These are phyloP conservation scores for Paramormyrops hopkinsi DNA, from an alignment of 2,797 vertebrate species.

Conservation along the genomic window DNA sequence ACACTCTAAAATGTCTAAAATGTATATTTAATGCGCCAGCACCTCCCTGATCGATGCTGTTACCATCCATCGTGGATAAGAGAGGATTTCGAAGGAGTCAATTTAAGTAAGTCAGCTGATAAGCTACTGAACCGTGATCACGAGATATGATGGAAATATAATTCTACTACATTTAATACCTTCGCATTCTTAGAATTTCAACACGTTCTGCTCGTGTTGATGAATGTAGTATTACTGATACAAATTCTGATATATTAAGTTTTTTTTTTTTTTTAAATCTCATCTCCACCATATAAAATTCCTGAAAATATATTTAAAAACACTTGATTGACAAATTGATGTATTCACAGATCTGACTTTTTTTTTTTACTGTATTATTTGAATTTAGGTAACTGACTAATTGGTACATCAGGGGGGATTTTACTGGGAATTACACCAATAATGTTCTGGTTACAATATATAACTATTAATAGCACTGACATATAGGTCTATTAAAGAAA, in stretches of 20 bases:
- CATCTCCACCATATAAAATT: not conserved
- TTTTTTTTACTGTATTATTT: not conserved
- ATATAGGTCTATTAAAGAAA: not conserved
- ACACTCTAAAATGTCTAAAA: not conserved
- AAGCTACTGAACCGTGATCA: not conserved
- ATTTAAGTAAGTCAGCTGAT: not conserved
- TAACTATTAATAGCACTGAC: not conserved
- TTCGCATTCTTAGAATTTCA: not conserved
- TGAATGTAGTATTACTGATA: not conserved
- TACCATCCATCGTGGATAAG: conserved; percentile 18
- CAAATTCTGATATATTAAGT: not conserved
- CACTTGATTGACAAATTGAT: not conserved
- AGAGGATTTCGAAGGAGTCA: conserved; percentile 15
- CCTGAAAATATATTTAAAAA: not conserved
- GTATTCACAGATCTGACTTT: not conserved
- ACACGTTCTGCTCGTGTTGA: not conserved
- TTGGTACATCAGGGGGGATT: not conserved
- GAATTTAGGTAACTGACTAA: not conserved
- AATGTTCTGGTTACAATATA: not conserved
- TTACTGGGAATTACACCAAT: not conserved
- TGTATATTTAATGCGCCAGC: conserved; percentile 24
- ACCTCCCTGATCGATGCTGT: not conserved
- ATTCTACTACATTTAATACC: not conserved
- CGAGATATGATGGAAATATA: not conserved
- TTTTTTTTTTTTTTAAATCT: not conserved